phyloP scores from a whole-genome alignment of 2,113 vertebrate species.

The Anseranas semipalmata region DNA sequence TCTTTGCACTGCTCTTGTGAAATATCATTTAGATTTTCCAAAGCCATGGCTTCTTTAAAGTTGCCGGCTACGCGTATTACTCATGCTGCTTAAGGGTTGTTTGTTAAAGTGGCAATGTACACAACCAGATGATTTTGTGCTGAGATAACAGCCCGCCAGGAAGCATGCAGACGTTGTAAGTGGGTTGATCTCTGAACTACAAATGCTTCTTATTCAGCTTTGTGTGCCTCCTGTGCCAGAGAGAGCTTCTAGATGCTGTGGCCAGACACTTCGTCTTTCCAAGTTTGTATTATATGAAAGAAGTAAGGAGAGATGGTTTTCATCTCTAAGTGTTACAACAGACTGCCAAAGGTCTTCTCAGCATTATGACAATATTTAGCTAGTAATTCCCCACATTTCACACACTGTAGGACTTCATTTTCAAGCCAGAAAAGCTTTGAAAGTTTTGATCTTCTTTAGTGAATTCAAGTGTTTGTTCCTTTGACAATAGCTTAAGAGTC shows the following conservation, averaged over 20 bases:
- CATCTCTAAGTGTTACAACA: neutral
- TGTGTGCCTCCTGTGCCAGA: neutral
- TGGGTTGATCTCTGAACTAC: conserved; percentile 15
- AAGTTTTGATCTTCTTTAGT: neutral
- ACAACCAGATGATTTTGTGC: conserved; percentile 40
- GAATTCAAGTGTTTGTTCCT: neutral
- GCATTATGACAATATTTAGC: neutral
- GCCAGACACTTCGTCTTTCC: neutral
- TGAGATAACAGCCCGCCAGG: conserved; percentile 14
- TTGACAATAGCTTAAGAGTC: neutral
- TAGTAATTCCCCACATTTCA: neutral
- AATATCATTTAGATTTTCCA: conserved; percentile 13
- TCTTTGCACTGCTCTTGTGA: neutral
- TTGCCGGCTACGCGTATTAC: neutral
- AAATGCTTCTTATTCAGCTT: conserved; percentile 1
- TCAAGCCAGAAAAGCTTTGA: neutral
- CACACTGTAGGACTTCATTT: neutral
- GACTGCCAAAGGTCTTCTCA: neutral
- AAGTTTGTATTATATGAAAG: neutral
- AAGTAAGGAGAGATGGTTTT: neutral
- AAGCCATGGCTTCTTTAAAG: conserved; percentile 24
- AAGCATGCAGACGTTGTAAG: neutral
- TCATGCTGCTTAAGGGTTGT: conserved; percentile 28
- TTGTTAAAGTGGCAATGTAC: conserved; percentile 30
- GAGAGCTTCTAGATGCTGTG: neutral